Conservation (phyloP, 2,113 vertebrate species). For the Nannobrachium achirus region DNA sequence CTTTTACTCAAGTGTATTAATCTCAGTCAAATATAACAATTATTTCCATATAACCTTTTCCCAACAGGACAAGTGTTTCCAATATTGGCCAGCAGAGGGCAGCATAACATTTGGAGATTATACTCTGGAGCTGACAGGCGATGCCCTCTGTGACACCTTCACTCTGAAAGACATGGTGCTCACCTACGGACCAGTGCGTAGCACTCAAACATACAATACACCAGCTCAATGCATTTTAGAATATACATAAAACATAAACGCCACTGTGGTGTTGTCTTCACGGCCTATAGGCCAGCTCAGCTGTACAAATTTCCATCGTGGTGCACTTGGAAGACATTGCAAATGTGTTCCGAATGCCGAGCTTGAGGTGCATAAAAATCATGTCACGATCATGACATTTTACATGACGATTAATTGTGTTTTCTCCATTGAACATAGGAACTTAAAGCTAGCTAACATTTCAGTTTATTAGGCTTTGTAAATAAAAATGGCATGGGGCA, state of each 20-base stretch:
- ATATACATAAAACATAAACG: not conserved
- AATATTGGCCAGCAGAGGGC: constrained; percentile 91
- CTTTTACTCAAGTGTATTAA: no score
- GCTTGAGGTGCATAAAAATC: constrained; percentile 15
- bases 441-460: no score
- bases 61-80: constrained; percentile 92
- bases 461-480: no score
- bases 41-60: constrained; percentile 44
- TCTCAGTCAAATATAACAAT: constrained; percentile 12
- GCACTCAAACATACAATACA: constrained; percentile 2
- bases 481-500: no score
- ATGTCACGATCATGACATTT: not conserved
- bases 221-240: not conserved
- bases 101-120: constrained; percentile 83
- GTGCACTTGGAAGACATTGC: not conserved
- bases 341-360: constrained; percentile 67
- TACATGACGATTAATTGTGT: no score
- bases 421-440: no score
- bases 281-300: not conserved
- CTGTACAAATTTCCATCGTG: constrained; percentile 9
- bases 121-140: constrained; percentile 86
- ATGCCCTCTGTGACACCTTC: constrained; percentile 86
- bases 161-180: constrained; percentile 77
- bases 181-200: constrained; percentile 68
- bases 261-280: not conserved